A percentile compares a stretch with the other conserved stretches of the same genome.
Conservation (phyloP, 1,140 invertebrate species). For the Polypedilum pembai region DNA sequence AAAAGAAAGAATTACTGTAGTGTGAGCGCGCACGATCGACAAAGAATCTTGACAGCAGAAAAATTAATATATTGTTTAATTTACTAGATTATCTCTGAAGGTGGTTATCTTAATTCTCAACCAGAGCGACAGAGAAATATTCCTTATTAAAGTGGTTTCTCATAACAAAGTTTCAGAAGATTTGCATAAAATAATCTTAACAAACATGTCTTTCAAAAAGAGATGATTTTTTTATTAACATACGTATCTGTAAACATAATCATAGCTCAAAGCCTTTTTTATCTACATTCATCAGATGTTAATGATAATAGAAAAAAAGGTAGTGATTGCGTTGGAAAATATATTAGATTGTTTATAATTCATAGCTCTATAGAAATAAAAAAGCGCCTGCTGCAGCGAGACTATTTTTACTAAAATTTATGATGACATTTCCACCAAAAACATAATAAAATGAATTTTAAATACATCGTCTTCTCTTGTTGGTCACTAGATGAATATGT, state of each 20-base stretch:
- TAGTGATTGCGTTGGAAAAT: not conserved
- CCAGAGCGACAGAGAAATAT: not conserved
- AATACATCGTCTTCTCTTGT: not conserved
- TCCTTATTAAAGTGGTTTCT: not conserved
- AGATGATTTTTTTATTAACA: not conserved
- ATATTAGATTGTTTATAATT: not conserved
- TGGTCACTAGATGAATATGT: not conserved
- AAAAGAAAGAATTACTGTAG: not conserved
- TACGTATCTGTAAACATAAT: constrained; percentile 6
- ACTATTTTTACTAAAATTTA: constrained; percentile 17
- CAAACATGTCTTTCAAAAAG: not conserved
- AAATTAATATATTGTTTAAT: constrained; percentile 17
- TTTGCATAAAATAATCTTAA: not conserved
- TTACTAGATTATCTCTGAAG: constrained; percentile 13
- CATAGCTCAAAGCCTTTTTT: not conserved
- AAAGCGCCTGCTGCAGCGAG: constrained; percentile 23
- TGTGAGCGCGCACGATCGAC: not conserved
- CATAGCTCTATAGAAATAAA: not conserved
- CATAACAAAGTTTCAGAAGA: not conserved
- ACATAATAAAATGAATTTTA: constrained; percentile 24
- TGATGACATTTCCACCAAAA: constrained; percentile 12
- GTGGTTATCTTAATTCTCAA: not conserved
- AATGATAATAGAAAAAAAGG: not conserved
- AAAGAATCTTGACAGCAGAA: not conserved
- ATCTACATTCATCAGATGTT: no score